These are phyloP conservation scores for Pachymerium ferrugineum DNA, from an alignment of 2,888 invertebrate genomes.

Conservation along the genomic window DNA sequence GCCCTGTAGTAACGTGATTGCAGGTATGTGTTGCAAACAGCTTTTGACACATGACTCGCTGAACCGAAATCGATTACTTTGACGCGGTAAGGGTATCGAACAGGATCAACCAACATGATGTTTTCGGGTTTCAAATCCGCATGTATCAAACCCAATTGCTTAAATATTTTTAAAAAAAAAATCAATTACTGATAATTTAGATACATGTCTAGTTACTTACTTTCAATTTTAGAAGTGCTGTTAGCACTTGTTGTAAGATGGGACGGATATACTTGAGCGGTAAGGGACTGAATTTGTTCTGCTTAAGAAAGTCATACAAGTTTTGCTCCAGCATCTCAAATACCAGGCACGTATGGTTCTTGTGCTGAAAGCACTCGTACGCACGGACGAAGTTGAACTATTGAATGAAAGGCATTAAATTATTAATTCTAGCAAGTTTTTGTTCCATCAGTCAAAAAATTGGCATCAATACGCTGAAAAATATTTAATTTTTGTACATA, in stretches of 20 bases:
- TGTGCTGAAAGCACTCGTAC: conserved; percentile 99
- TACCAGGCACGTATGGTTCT: conserved; percentile 98
- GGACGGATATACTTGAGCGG: conserved; percentile 98
- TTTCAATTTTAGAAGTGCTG: conserved; percentile 74
- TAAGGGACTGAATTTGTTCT: conserved; percentile 98
- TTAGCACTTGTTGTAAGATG: conserved; percentile 94
- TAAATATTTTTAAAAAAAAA: not conserved
- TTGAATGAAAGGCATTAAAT: not conserved
- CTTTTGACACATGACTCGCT: conserved; percentile 98
- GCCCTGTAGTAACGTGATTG: conserved; percentile 88
- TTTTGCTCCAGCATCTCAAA: conserved; percentile 99
- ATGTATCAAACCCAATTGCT: conserved; percentile 98
- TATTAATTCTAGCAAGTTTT: too few relatives aligned
- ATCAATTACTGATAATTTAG: not conserved
- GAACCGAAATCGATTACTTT: conserved; percentile 99
- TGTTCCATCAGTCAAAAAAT: not conserved
- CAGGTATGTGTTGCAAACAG: conserved; percentile 98
- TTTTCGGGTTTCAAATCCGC: conserved; percentile 99
- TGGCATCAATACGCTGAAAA: too few relatives aligned
- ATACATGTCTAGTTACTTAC: conserved; percentile 51
- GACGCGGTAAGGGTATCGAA: conserved; percentile 94
- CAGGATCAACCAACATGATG: conserved; percentile 99
- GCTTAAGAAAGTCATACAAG: conserved; percentile 98
- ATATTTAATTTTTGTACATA: too few relatives aligned
- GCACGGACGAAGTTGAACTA: conserved; percentile 98